Evolutionary conservation across 2,113 vertebrate species (phyloP), one percentile per base, ranked within the genome.

Genomic region (Grammomys dolichurus): DNA sequence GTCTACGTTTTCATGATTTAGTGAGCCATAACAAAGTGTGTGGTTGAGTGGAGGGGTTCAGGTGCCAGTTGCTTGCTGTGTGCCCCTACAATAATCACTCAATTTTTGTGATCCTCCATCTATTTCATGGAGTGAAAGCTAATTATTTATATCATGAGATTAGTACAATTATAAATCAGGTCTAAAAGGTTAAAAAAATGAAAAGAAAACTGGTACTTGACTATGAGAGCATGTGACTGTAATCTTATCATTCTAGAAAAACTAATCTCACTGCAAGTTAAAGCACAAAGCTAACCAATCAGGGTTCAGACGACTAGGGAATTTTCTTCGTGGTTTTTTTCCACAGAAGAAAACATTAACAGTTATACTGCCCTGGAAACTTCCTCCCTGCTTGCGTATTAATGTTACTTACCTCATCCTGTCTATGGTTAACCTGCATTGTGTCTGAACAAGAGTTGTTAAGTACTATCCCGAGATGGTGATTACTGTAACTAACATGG

Each of bases 201-300:
- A 67, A 67, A 67, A 67, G 65, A 67, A 67, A 0, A 36, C 36
- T 67, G 48, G 13, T 54, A 48, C 65, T 24, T 86, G 43, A 95
- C 46, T 78, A 36, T 65, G 91, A 1, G 76, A 77, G 81, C 82
- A 22, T 4, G 14, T 54, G 73, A 60, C 75, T 3, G 22, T 87
- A 84, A 58, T 43, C 81, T 89, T 89, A 77, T 11, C 87, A 26
- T 58, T 92, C 13, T 51, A 95, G 14, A 94, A 89, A 85, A 97
- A 4, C 14, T 87, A 84, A 94, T 94, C 85, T 90, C 88, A 91
- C 43, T 26, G 3, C 17, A 65, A 89, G 76, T 89, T 73, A 78
- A 56, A 87, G 89, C 84, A 28, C 0, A 51, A 75, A 33, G 20
- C 24, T 77, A 46, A 89, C 54, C 13, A 48, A 87, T 67, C 31